phyloP scores from a whole-genome alignment of 2,113 vertebrate species.

The Hirundichthys speculiger region DNA sequence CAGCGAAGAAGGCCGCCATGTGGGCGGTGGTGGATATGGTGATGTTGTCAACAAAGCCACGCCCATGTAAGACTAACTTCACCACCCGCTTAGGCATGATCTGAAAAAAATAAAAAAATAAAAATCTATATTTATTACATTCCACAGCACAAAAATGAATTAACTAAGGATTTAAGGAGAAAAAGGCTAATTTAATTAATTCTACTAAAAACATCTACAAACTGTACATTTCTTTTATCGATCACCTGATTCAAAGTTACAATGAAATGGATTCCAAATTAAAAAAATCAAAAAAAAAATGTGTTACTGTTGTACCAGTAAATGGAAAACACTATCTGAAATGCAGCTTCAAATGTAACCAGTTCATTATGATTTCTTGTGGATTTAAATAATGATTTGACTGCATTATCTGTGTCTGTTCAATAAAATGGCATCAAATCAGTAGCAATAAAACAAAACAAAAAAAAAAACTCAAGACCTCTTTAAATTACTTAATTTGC shows the following conservation, averaged over 20 bases:
- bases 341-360: neutral
- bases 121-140: neutral
- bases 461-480: no score
- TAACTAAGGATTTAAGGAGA: no score
- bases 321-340: neutral
- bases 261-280: no score
- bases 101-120: conserved; percentile 28
- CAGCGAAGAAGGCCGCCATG: conserved; percentile 94
- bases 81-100: conserved; percentile 93
- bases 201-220: no score
- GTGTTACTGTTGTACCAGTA: neutral
- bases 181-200: no score
- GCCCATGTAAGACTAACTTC: conserved; percentile 84
- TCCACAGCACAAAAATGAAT: neutral
- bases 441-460: no score
- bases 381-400: no score
- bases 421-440: no score
- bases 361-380: neutral
- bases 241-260: no score
- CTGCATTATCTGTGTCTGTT: no score
- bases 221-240: no score
- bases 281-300: neutral
- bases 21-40: conserved; percentile 93
- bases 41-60: conserved; percentile 90
- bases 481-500: no score